Evolutionary conservation across 2,888 invertebrate species (phyloP).

Genomic region (Aphidoletes aphidimyza): DNA sequence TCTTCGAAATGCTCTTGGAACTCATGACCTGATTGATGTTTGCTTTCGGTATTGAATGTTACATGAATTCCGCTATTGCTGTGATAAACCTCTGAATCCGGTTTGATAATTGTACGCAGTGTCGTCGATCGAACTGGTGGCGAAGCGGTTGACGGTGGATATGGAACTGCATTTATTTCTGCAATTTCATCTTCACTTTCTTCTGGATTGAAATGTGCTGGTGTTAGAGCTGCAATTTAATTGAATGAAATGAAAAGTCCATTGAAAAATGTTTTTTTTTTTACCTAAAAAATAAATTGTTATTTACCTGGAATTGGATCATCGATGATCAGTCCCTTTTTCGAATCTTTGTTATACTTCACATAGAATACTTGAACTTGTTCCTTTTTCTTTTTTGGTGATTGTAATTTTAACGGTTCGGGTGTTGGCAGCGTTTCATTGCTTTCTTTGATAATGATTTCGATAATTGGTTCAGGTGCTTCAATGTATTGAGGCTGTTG

Average conservation of each 20-base stretch:
- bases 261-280: not conserved
- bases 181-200: constrained; percentile 69
- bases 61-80: constrained; percentile 83
- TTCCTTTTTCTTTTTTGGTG: constrained; percentile 75
- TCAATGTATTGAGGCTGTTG: constrained; percentile 70
- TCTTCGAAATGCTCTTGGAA: constrained; percentile 70
- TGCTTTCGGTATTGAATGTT: constrained; percentile 77
- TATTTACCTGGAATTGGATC: constrained; percentile 73
- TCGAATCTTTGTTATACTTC: constrained; percentile 86
- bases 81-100: constrained; percentile 86
- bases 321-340: constrained; percentile 81
- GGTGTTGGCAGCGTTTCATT: constrained; percentile 81
- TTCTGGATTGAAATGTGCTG: constrained; percentile 74
- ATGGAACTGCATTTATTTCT: constrained; percentile 60
- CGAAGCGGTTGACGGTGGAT: constrained; percentile 69
- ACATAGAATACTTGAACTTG: constrained; percentile 92
- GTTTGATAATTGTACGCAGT: constrained; percentile 83
- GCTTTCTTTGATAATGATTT: constrained; percentile 91
- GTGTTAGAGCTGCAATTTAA: constrained; percentile 75
- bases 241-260: not conserved
- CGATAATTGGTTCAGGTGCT: constrained; percentile 89
- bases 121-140: constrained; percentile 78
- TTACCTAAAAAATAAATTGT: not conserved
- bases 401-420: constrained; percentile 64
- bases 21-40: constrained; percentile 66